phyloP scores from a whole-genome alignment of 2,797 vertebrate genomes.

The Sebastolobus alascanus region DNA sequence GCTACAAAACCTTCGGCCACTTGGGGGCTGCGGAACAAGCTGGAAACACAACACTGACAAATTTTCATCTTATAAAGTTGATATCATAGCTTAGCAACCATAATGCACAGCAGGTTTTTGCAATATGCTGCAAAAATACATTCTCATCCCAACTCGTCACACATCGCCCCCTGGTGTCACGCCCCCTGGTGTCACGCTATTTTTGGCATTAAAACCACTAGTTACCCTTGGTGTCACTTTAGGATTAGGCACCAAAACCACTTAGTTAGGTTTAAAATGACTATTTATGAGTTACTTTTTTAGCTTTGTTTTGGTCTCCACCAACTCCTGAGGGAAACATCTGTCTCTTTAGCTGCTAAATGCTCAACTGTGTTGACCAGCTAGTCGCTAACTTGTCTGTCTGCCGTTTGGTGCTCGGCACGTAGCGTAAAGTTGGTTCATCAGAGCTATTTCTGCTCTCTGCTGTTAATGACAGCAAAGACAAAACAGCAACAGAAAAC shows the following conservation, averaged over 20 bases:
- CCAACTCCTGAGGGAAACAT: no score
- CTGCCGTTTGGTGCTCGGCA: neutral
- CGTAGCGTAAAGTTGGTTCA: neutral
- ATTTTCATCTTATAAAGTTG: neutral
- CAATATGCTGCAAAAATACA: neutral
- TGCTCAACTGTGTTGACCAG: neutral
- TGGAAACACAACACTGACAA: neutral
- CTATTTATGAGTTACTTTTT: no score
- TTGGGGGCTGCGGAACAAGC: neutral
- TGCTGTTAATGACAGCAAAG: neutral
- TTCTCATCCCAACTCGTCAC: no score
- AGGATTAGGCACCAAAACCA: no score
- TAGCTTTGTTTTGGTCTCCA: no score
- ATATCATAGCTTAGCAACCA: neutral
- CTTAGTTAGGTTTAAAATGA: no score
- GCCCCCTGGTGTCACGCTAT: no score
- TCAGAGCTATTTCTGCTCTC: neutral
- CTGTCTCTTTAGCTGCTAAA: no score
- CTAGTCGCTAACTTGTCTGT: neutral
- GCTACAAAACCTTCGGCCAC: neutral
- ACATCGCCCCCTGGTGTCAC: no score
- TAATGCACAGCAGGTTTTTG: neutral
- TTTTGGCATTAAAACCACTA: no score
- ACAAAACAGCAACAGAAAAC: neutral
- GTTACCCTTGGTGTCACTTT: no score